A percentile compares a stretch with the other conserved stretches of the same genome.
Conservation (phyloP, 2,888 invertebrate genomes). For the Calameuta idolon region DNA sequence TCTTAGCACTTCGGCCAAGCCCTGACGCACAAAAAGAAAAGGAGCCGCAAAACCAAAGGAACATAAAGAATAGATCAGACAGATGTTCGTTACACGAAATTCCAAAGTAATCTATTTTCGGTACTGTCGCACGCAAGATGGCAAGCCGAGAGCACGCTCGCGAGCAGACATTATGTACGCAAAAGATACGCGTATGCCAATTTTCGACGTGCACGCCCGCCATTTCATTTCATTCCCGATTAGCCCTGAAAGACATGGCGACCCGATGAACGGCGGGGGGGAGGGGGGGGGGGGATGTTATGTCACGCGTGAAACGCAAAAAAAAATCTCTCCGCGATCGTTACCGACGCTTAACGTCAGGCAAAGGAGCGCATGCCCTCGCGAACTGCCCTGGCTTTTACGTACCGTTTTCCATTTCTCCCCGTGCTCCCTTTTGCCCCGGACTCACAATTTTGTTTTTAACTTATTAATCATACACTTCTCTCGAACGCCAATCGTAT, state of each 20-base stretch:
- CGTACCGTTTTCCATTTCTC: neutral
- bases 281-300: neutral
- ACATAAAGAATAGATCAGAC: neutral
- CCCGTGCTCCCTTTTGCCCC: neutral
- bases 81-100: neutral
- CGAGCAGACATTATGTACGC: neutral
- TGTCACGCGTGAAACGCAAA: neutral
- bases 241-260: neutral
- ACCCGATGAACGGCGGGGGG: neutral
- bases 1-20: neutral
- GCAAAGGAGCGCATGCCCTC: neutral
- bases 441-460: neutral
- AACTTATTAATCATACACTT: neutral
- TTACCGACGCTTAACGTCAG: neutral
- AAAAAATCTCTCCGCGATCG: neutral
- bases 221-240: neutral
- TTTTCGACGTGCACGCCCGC: neutral
- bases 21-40: too few relatives aligned
- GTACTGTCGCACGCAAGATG: neutral
- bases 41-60: neutral
- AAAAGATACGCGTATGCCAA: neutral
- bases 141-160: neutral
- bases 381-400: neutral
- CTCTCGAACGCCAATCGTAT: neutral
- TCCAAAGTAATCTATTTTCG: neutral